Evolutionary conservation across 1,140 invertebrate genomes (phyloP).

Genomic region (Neelides sp.): DNA sequence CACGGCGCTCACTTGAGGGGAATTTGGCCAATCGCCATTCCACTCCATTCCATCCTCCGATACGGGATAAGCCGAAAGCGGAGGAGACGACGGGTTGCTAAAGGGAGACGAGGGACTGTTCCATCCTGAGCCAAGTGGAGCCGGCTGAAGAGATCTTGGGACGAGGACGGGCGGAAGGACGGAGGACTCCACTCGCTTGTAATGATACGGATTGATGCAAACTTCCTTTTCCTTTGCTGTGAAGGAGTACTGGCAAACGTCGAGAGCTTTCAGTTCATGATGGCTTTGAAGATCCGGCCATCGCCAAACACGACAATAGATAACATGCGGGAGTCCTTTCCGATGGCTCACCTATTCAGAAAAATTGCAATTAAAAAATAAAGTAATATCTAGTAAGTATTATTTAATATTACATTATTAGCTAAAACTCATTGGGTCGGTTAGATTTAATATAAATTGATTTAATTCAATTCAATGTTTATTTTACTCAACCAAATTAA

Average conservation of each 20-base stretch:
- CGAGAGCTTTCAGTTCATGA: constrained; percentile 48
- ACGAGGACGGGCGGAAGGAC: constrained; percentile 89
- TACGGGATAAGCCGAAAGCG: constrained; percentile 49
- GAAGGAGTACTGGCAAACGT: constrained; percentile 45
- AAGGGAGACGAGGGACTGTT: constrained; percentile 73
- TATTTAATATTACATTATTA: no score
- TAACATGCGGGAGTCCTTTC: constrained; percentile 49
- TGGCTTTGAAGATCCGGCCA: constrained; percentile 52
- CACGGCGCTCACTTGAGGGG: constrained; percentile 17
- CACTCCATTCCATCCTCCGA: constrained; percentile 32
- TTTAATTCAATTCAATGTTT: no score
- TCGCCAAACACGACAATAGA: constrained; percentile 50
- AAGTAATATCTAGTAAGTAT: constrained; percentile 34
- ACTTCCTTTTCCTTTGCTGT: constrained; percentile 45
- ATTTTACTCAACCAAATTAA: no score
- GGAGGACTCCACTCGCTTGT: constrained; percentile 43
- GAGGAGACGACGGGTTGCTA: constrained; percentile 65
- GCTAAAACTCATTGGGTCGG: no score
- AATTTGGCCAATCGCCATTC: constrained; percentile 3
- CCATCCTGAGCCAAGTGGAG: no score
- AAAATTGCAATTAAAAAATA: constrained; percentile 29
- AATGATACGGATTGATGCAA: constrained; percentile 53
- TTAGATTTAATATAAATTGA: no score
- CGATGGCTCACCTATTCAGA: constrained; percentile 45
- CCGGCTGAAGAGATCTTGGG: constrained; percentile 80